Percentiles rank a stretch among this genome's conserved stretches.
phyloP scores from a whole-genome alignment of 35 echinoderm and acorn worm species.

The Ophiothrix spiculata region DNA sequence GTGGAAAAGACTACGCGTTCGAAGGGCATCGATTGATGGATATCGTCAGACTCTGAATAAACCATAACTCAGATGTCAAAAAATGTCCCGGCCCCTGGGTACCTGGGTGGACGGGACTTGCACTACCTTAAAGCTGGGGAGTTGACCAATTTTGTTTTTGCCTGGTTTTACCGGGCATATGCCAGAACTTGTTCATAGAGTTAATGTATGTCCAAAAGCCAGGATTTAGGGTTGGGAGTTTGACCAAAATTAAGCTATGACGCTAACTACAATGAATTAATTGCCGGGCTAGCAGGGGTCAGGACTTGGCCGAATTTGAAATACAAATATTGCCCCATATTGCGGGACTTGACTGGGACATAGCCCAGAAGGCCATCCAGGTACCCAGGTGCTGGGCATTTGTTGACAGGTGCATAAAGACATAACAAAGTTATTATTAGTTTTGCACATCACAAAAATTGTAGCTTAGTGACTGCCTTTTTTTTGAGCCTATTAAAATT shows the following conservation, averaged over 20 bases:
- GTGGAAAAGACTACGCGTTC: too few relatives aligned
- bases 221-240: too few relatives aligned
- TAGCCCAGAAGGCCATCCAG: neutral
- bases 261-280: neutral
- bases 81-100: too few relatives aligned
- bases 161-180: neutral
- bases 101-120: too few relatives aligned
- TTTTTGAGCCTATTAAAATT: too few relatives aligned
- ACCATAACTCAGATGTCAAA: too few relatives aligned
- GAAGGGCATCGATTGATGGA: too few relatives aligned
- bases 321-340: neutral
- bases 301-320: neutral
- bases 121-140: neutral
- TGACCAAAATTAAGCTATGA: neutral
- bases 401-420: neutral
- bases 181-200: neutral
- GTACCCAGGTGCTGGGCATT: neutral
- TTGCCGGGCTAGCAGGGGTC: too few relatives aligned
- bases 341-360: neutral
- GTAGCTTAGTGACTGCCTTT: too few relatives aligned
- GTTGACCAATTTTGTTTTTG: neutral
- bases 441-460: too few relatives aligned
- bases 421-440: neutral
- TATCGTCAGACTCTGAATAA: too few relatives aligned
- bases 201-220: too few relatives aligned